Evolutionary conservation across 2,113 vertebrate species (phyloP).

Genomic region (Melanerpes aurifrons): DNA sequence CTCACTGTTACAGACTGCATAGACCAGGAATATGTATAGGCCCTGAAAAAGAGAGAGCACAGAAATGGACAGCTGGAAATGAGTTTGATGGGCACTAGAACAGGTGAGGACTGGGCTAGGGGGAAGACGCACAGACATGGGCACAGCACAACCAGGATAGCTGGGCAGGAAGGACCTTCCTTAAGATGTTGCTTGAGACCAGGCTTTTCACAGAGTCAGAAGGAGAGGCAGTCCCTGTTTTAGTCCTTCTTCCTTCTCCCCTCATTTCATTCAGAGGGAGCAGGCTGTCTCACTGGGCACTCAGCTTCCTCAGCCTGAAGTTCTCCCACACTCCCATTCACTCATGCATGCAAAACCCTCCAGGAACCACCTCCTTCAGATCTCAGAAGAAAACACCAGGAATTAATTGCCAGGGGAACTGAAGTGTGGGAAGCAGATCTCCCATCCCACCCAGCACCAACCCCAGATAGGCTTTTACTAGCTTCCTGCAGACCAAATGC

Average conservation of each 20-base stretch:
- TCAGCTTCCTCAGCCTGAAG: accelerated
- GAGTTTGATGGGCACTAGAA: background rate
- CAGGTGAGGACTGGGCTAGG: background rate
- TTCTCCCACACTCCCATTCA: background rate
- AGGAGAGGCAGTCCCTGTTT: background rate
- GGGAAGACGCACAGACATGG: background rate
- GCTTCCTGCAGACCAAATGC: background rate
- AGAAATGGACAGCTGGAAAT: accelerated
- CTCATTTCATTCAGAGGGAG: background rate
- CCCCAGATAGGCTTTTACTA: accelerated
- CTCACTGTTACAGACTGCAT: slow-evolving; percentile 89
- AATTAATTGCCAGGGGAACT: background rate
- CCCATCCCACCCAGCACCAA: accelerated
- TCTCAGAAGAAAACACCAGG: background rate
- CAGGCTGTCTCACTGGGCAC: background rate
- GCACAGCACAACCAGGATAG: background rate
- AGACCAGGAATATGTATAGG: slow-evolving; percentile 92
- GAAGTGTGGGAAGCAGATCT: background rate
- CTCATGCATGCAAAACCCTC: background rate
- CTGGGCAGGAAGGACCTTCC: background rate
- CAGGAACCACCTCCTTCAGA: background rate
- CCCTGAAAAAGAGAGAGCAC: slow-evolving; percentile 76
- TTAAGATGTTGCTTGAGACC: background rate
- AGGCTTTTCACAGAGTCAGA: background rate
- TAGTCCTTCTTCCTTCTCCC: background rate